These are phyloP conservation scores for Rostratula benghalensis DNA, from an alignment of 2,113 vertebrate genomes.

Conservation along the genomic window DNA sequence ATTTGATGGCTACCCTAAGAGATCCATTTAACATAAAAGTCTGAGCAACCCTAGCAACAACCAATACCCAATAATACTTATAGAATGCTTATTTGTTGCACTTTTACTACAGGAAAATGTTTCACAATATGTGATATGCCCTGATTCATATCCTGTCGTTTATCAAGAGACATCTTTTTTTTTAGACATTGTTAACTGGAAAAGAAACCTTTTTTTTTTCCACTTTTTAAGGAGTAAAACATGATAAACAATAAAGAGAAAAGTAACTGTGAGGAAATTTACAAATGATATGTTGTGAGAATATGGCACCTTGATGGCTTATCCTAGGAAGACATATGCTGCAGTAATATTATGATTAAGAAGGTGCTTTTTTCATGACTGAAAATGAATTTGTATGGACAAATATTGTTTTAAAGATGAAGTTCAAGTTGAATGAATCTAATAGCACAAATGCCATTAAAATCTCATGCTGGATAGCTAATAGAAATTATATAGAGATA, in stretches of 20 bases:
- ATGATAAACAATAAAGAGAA: conserved; percentile 63
- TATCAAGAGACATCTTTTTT: conserved; percentile 59
- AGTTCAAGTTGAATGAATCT: neutral
- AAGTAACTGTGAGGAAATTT: conserved; percentile 61
- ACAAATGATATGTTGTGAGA: conserved; percentile 14
- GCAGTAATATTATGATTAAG: neutral
- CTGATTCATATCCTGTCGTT: conserved; percentile 67
- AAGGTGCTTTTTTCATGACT: neutral
- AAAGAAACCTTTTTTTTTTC: conserved; percentile 30
- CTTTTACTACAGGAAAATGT: conserved; percentile 56
- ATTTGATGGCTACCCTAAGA: neutral
- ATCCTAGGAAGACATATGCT: conserved; percentile 1
- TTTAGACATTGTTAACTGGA: conserved; percentile 41
- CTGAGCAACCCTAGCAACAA: conserved; percentile 16
- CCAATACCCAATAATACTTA: conserved; percentile 58
- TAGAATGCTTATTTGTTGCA: conserved; percentile 57
- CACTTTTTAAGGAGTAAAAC: conserved; percentile 52
- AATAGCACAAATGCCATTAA: neutral
- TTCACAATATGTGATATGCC: conserved; percentile 36
- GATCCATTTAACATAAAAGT: neutral
- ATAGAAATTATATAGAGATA: neutral
- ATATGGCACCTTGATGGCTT: neutral
- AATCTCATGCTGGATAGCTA: neutral
- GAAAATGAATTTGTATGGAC: neutral
- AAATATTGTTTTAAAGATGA: neutral